These are phyloP conservation scores for Heterochromis multidens DNA, from an alignment of 2,113 vertebrate species.

Conservation along the genomic window DNA sequence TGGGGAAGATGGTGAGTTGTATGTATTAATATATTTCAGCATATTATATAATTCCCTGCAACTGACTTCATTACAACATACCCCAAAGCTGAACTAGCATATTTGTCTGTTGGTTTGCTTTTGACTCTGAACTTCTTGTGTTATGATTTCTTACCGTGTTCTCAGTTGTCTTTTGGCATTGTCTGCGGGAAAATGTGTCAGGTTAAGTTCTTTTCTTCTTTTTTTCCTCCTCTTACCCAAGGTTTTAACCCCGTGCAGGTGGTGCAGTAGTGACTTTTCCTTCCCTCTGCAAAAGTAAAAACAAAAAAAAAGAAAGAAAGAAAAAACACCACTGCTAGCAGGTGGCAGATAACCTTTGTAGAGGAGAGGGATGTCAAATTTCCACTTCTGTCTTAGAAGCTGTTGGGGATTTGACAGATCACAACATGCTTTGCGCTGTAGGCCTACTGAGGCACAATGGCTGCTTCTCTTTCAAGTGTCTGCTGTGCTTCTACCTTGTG, in stretches of 20 bases:
- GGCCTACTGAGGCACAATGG: neutral
- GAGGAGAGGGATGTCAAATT: slow-evolving; percentile 49
- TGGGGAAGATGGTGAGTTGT: slow-evolving; percentile 89
- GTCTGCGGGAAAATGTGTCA: slow-evolving; percentile 74
- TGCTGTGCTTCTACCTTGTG: slow-evolving; percentile 5
- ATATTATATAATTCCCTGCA: neutral
- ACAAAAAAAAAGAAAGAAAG: neutral
- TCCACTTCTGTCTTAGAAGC: slow-evolving; percentile 43
- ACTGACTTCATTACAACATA: neutral
- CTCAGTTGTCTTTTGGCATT: slow-evolving; percentile 75
- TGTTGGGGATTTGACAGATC: slow-evolving; percentile 55
- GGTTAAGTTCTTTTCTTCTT: slow-evolving; percentile 65
- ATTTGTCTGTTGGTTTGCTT: neutral
- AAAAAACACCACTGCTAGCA: slow-evolving; percentile 26
- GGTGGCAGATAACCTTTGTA: slow-evolving; percentile 61
- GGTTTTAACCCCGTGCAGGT: slow-evolving; percentile 37
- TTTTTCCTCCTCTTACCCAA: neutral
- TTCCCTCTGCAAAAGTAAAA: neutral
- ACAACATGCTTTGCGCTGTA: slow-evolving; percentile 8
- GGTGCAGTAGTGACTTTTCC: slow-evolving; percentile 51
- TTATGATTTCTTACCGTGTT: slow-evolving; percentile 14
- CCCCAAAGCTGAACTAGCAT: neutral
- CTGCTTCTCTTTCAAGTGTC: slow-evolving; percentile 9
- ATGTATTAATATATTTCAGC: neutral
- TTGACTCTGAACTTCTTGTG: slow-evolving; percentile 28